phyloP scores from a whole-genome alignment of 2,888 invertebrate species.

The Plusia festucae region DNA sequence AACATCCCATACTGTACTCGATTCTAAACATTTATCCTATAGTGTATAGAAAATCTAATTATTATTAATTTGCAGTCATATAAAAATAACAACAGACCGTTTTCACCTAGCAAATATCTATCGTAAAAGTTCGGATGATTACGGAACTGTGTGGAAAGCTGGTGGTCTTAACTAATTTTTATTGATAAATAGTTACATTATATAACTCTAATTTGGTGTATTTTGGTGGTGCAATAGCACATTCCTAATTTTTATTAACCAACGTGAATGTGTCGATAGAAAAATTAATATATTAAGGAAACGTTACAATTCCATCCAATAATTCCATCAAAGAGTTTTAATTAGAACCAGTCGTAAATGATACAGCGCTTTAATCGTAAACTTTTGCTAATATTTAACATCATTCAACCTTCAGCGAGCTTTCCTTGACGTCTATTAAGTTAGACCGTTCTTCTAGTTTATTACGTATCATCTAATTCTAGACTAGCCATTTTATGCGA shows the following conservation, averaged over 20 bases:
- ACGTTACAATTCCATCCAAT: constrained; percentile 80
- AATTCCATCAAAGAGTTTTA: constrained; percentile 77
- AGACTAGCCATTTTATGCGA: constrained; percentile 80
- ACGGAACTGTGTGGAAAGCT: constrained; percentile 81
- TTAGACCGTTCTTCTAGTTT: constrained; percentile 72
- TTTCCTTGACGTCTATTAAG: constrained; percentile 64
- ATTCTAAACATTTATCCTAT: constrained; percentile 74
- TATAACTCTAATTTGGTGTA: constrained; percentile 82
- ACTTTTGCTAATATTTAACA: constrained; percentile 62
- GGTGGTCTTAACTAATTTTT: constrained; percentile 80
- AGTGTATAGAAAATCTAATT: constrained; percentile 87
- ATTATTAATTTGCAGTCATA: constrained; percentile 86
- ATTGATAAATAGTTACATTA: constrained; percentile 70
- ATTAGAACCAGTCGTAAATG: constrained; percentile 54
- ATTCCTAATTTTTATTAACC: constrained; percentile 80
- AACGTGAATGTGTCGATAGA: constrained; percentile 75
- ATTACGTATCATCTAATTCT: constrained; percentile 75
- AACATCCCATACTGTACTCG: constrained; percentile 53
- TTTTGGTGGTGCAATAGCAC: constrained; percentile 89
- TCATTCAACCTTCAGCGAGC: constrained; percentile 87
- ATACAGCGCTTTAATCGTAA: constrained; percentile 56
- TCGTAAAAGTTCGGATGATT: constrained; percentile 80
- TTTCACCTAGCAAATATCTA: constrained; percentile 85
- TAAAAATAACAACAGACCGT: constrained; percentile 88
- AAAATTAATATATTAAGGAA: constrained; percentile 70